A percentile compares a stretch with the other conserved stretches of the same genome.
Evolutionary conservation across 1,140 invertebrate genomes (phyloP).

Genomic region (Agrilus planipennis): DNA sequence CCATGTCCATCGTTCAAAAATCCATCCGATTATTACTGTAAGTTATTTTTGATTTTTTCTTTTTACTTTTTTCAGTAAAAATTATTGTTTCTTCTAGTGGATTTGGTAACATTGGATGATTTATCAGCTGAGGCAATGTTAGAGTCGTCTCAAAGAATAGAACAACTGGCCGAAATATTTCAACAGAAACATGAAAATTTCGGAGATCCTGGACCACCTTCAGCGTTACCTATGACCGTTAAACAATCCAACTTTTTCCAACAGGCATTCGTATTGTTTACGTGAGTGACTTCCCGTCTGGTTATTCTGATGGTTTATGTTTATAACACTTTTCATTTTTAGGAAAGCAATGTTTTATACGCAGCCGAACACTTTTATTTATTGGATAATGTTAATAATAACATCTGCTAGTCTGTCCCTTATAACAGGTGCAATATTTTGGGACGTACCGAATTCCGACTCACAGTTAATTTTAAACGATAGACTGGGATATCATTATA

Average conservation of each 20-base stretch:
- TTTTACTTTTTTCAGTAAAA: slow-evolving; percentile 1
- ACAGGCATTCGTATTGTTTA: slow-evolving; percentile 58
- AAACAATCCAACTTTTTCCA: slow-evolving; percentile 44
- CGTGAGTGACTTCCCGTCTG: slow-evolving; percentile 41
- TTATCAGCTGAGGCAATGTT: slow-evolving; percentile 85
- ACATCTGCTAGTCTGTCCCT: slow-evolving; percentile 69
- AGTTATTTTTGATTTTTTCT: slow-evolving; percentile 33
- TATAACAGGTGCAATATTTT: slow-evolving; percentile 76
- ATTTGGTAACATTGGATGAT: slow-evolving; percentile 86
- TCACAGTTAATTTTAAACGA: slow-evolving; percentile 59
- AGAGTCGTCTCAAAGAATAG: slow-evolving; percentile 86
- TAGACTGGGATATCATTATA: slow-evolving; percentile 72
- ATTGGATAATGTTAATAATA: slow-evolving; percentile 62
- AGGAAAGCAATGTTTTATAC: slow-evolving; percentile 58
- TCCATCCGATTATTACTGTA: slow-evolving; percentile 91
- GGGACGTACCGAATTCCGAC: slow-evolving; percentile 70
- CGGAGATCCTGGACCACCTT: slow-evolving; percentile 65
- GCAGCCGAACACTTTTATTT: slow-evolving; percentile 74
- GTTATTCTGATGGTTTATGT: too few species aligned
- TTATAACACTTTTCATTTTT: slow-evolving; percentile 17
- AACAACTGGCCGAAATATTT: slow-evolving; percentile 76
- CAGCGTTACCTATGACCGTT: slow-evolving; percentile 54
- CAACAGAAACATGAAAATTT: slow-evolving; percentile 51
- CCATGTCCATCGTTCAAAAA: slow-evolving; percentile 94
- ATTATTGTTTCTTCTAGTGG: slow-evolving; percentile 49